Evolutionary conservation across 2,797 vertebrate genomes (phyloP), one percentile per base, ranked within the genome.

Genomic region (Ispidina lecontei): DNA sequence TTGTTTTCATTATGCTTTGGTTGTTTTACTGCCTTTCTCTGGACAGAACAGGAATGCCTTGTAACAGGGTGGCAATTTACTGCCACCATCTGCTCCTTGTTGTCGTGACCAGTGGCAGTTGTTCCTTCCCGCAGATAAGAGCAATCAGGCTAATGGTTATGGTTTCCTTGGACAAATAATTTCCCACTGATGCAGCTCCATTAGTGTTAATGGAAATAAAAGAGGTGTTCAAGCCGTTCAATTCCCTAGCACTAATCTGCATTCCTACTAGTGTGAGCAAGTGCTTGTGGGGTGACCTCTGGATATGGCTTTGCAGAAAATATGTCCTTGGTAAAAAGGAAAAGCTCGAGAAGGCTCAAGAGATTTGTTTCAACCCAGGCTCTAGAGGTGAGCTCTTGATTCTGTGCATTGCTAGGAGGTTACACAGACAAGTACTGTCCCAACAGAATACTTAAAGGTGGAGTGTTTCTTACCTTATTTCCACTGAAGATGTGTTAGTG

Each of bases 381-480:
- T 28, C 55, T 16, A n/a, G 10, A 31, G n/a, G n/a, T 54, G n/a
- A 14, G 29, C 25, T 37, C 23, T 8, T 26, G 39, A 1, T 8
- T 11, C 15, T 26, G 58, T 54, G 22, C 5, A 10, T 4, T 39
- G 43, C 10, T 31, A 19, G 14, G 46, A 65, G 49, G 33, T 23
- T 31, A 1, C 29, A 25, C 12, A 54, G 26, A 13, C 10, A 46
- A 35, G 11, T 20, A 7, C 51, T 26, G 56, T 62, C n/a, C 47
- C 49, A 49, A 3, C 15, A 4, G 39, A 54, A 2, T 10, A 12
- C 41, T 19, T 7, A 8, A 43, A 63, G 21, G 1, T 12, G 44
- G 26, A 14, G 28, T 2, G 4, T 6, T 19, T 5, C 56, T 95
- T 88, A 98, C 97, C 95, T 92, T 44, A 98, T 89, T 1, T 43